Base-by-base conservation (phyloP, 92 coral and sea anemone genomes). In the Paragorgia papillata region DNA sequence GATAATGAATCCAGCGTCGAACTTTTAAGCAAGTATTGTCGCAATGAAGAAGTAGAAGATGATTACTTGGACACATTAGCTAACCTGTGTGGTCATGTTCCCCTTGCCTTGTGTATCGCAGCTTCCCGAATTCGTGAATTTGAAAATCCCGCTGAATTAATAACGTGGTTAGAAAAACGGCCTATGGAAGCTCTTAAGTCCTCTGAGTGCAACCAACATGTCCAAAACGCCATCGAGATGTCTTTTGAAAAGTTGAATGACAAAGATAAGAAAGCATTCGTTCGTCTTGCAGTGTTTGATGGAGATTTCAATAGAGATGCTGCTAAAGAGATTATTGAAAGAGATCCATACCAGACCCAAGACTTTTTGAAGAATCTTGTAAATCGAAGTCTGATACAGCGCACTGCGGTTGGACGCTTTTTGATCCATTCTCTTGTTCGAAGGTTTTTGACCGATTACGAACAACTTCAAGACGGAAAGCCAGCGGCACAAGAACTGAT, bases 241-340 rank as follows among this genome's bases (percentile, higher is more conserved):
- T 86, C 90, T 6, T 82, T 82, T 46, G 67, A 53, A n/a, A 43
- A 19, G 54, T 49, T 86, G 30, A 48, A 12, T 7, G 46, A 68
- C 24, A 30, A 44, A 18, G 39, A 67, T 27, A 43, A 62, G 62
- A 67, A 29, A 0, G 56, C 81, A 6, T 63, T 86, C 14, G 66
- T 76, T 28, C 57, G 62, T 2, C 20, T 82, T 57, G 67, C 87
- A 27, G 75, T 82, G 19, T 82, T 86, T 21, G 64, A 41, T 5
- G 84, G 87, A 22, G 49, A 79, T 17, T 86, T 86, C 80, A 50
- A 60, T 5, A 58, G 39, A 19, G 62, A 58, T 28, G 74, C 87
- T 7, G 87, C 84, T 27, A 67, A 82, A 29, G 24, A 64, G 9
- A 9, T 64, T 1, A 64, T 37, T 9, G 53, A 64, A 15, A 34